Evolutionary conservation across 2,797 vertebrate genomes (phyloP), one percentile per base, ranked within the genome.

Genomic region (Furcifer pardalis): DNA sequence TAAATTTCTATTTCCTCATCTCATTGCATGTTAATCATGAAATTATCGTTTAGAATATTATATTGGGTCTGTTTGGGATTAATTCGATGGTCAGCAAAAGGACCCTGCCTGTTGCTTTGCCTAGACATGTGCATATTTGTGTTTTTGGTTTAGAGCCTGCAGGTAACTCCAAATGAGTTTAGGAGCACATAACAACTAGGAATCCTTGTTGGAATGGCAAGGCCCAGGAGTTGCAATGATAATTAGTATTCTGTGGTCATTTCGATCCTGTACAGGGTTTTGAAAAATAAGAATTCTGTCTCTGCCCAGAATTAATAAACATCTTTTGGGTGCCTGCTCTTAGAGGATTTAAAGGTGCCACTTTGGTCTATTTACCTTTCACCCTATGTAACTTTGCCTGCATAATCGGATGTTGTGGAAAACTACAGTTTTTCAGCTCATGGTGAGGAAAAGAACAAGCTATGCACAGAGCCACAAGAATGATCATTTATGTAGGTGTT

Each of bases 291-390:
- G 27, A 4, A 21, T 27, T 40, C 32, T 56, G 8, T 42, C 44
- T 77, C 13, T 74, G 13, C 59, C 40, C 37, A 68, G 1, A 13
- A 25, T 66, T 12, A 40, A 2, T 30, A 27, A 74, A 66, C 15
- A 56, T 23, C 56, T 35, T 21, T 27, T 25, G 46, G 46, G 12
- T 37, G 5, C 9, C 32, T 74, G 32, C 44, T 84, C 17, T 49
- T 65, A 30, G 32, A 35, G 59, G 21, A 44, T 27, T 21, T 27
- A n/a, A 44, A 65, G 27, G 32, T 79, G 46, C 59, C 73, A n/a
- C 72, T 30, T 65, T 76, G 27, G 15, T 49, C 25, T 76, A 37
- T 83, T 65, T 49, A 82, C 81, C n/a, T 63, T 63, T 66, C 40
- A 40, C 73, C 62, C 40, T 8, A 82, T 73, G 6, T 68, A 27